A percentile compares a stretch with the other conserved stretches of the same genome.
Conservation (phyloP, 2,888 invertebrate genomes). For the Diploptera punctata region DNA sequence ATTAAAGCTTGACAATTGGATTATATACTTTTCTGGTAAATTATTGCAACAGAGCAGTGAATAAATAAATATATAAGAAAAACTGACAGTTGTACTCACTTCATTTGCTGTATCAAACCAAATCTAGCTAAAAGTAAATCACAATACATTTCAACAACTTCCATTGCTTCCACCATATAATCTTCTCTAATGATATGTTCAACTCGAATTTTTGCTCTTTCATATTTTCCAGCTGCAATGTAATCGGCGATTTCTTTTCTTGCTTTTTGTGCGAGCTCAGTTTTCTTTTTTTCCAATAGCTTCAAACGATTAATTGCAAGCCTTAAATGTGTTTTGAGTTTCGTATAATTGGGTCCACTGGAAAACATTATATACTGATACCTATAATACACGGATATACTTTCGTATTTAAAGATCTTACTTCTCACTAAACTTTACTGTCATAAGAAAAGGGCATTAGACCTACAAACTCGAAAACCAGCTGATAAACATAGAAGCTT, state of each 20-base stretch:
- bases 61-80: no score
- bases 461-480: no score
- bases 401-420: not conserved
- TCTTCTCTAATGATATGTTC: conserved; percentile 99
- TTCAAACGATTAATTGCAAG: conserved; percentile 93
- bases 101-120: conserved; percentile 96
- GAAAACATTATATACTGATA: conserved; percentile 73
- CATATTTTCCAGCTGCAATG: conserved; percentile 81
- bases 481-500: no score
- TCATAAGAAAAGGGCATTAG: not conserved
- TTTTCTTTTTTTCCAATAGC: conserved; percentile 95
- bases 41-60: no score
- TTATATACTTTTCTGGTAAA: no score
- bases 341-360: conserved; percentile 90
- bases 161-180: conserved; percentile 99
- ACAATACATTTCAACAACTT: conserved; percentile 99
- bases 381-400: not conserved
- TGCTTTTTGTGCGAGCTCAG: conserved; percentile 95
- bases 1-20: no score
- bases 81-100: no score
- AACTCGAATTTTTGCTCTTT: conserved; percentile 94
- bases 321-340: conserved; percentile 95
- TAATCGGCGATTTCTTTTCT: conserved; percentile 98
- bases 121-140: conserved; percentile 95
- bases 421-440: not conserved